Evolutionary conservation across 2,888 invertebrate genomes (phyloP).

Genomic region (Daptonema setosum): DNA sequence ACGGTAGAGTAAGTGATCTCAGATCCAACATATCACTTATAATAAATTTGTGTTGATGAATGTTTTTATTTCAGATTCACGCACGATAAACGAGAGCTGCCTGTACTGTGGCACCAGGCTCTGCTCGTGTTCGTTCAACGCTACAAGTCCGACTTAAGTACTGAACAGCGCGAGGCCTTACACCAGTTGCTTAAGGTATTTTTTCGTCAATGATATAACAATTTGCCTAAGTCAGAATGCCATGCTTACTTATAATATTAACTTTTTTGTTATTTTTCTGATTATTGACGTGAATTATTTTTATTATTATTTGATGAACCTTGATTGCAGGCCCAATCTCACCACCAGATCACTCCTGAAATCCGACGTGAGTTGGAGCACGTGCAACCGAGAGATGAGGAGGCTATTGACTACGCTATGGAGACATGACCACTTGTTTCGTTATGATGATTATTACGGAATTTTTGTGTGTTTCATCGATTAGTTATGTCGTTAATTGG

Average conservation of each 20-base stretch:
- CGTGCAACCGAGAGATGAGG: conserved; percentile 51
- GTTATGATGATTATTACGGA: too few species aligned
- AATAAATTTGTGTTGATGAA: background rate
- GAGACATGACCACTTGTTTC: background rate
- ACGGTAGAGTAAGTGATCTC: too few species aligned
- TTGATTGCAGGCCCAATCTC: conserved; percentile 35
- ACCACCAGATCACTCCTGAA: conserved; percentile 49
- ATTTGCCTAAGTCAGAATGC: too few species aligned
- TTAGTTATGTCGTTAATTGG: too few species aligned
- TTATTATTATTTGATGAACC: background rate
- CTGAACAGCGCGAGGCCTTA: conserved; percentile 69
- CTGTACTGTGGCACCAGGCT: conserved; percentile 90
- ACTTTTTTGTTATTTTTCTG: too few species aligned
- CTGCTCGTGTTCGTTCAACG: conserved; percentile 75
- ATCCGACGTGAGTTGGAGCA: conserved; percentile 63
- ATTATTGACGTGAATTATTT: background rate
- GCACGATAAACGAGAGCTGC: conserved; percentile 56
- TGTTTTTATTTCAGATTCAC: conserved; percentile 46
- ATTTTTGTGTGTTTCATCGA: too few species aligned
- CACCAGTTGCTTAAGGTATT: conserved; percentile 47
- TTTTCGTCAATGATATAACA: too few species aligned
- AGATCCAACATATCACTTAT: too few species aligned
- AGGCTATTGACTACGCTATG: conserved; percentile 2
- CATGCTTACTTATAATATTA: too few species aligned
- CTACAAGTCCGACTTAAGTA: conserved; percentile 78